Evolutionary conservation across 2,113 vertebrate species (phyloP).

Genomic region (Mixornis gularis): DNA sequence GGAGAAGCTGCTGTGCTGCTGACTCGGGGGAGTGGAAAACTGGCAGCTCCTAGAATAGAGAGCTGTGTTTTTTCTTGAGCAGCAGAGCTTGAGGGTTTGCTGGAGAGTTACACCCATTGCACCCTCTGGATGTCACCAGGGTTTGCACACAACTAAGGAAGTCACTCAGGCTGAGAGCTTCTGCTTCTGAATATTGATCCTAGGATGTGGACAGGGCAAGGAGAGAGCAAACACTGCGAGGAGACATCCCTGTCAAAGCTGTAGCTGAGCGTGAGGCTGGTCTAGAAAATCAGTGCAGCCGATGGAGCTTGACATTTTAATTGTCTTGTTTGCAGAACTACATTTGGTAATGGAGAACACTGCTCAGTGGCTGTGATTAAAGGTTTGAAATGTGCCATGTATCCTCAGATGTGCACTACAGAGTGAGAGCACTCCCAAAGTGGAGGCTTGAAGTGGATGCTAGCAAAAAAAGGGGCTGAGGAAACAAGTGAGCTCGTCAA

Average conservation of each 20-base stretch:
- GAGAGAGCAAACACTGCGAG: background rate
- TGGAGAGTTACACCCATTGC: background rate
- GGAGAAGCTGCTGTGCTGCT: background rate
- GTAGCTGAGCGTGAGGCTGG: background rate
- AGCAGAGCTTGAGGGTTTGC: background rate
- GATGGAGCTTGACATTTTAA: background rate
- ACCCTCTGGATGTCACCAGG: background rate
- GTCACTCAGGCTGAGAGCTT: background rate
- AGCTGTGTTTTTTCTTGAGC: background rate
- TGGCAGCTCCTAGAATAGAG: background rate
- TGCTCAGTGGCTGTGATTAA: background rate
- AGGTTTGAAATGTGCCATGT: background rate
- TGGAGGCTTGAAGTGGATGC: background rate
- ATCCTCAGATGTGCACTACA: background rate
- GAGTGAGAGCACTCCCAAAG: background rate
- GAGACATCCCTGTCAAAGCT: background rate
- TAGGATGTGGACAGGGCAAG: background rate
- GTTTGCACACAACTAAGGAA: background rate
- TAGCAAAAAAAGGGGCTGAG: background rate
- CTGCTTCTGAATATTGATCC: background rate
- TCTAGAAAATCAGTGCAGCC: background rate
- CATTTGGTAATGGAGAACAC: background rate
- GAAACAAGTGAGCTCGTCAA: background rate
- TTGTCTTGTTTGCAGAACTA: constrained; percentile 1
- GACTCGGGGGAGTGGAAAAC: accelerated